Evolutionary conservation across 2,113 vertebrate genomes (phyloP).

Genomic region (Gobius niger): DNA sequence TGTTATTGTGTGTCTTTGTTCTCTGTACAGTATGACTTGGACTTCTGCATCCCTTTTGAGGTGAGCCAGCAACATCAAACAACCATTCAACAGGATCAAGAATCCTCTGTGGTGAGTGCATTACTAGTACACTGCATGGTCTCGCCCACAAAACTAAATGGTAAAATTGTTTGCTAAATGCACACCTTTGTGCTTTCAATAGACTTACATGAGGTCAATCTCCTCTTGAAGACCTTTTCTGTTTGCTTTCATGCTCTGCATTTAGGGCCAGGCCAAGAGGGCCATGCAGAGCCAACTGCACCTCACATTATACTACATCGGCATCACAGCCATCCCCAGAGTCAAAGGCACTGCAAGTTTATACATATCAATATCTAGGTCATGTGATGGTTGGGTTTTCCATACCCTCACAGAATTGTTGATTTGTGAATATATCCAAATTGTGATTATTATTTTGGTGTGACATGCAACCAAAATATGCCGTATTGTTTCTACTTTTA

Average conservation of each 20-base stretch:
- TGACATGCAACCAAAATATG: background rate
- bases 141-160: conserved; percentile 15
- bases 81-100: conserved; percentile 29
- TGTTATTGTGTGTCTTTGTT: conserved; percentile 63
- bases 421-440: background rate
- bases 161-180: background rate
- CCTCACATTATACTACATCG: conserved; percentile 48
- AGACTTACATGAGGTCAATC: conserved; percentile 45
- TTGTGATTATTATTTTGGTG: background rate
- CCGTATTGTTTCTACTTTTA: background rate
- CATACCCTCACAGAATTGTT: background rate
- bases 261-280: conserved; percentile 37
- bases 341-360: conserved; percentile 9
- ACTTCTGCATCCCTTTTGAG: conserved; percentile 27
- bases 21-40: conserved; percentile 41
- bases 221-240: conserved; percentile 42
- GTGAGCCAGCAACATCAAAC: conserved; percentile 44
- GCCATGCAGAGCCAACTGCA: conserved; percentile 44
- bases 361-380: conserved; percentile 10
- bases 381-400: background rate
- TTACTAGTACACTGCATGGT: background rate
- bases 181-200: background rate
- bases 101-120: background rate
- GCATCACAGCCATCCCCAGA: conserved; percentile 28
- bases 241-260: conserved; percentile 44